Evolutionary conservation across 1,140 invertebrate species (phyloP).

Genomic region (Drosophila sp.): DNA sequence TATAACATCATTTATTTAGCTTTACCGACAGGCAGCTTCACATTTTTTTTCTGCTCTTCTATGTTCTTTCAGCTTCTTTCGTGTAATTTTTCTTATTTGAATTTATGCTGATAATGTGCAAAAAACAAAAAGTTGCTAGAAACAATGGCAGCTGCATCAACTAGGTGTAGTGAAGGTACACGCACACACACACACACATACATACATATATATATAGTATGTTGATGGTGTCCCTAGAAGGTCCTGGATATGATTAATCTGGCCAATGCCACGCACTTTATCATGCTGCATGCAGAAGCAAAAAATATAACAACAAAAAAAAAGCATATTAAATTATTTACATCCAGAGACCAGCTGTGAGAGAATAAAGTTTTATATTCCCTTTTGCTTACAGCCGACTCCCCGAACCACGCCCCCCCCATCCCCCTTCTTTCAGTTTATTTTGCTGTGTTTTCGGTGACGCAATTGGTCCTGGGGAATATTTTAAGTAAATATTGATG

Average conservation of each 20-base stretch:
- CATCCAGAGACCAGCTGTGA: conserved; percentile 46
- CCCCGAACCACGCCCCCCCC: neutral
- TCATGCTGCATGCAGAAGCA: conserved; percentile 47
- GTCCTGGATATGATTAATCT: conserved; percentile 69
- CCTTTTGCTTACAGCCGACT: neutral
- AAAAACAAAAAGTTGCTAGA: conserved; percentile 20
- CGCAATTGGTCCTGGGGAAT: conserved; percentile 61
- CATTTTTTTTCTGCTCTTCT: conserved; percentile 3
- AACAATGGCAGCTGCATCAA: conserved; percentile 56
- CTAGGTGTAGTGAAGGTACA: conserved; percentile 24
- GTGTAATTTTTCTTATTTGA: conserved; percentile 66
- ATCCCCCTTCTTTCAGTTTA: neutral
- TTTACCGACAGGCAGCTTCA: conserved; percentile 55
- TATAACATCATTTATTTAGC: conserved; percentile 81
- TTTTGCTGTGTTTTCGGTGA: conserved; percentile 33
- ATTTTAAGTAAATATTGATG: conserved; percentile 70
- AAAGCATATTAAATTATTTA: conserved; percentile 75
- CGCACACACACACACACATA: too few relatives aligned
- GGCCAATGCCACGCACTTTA: conserved; percentile 70
- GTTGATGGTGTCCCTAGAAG: conserved; percentile 31
- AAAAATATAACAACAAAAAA: neutral
- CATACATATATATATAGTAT: too few relatives aligned
- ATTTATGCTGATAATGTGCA: conserved; percentile 80
- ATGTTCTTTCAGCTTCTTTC: neutral
- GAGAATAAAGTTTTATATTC: conserved; percentile 13